Percentiles rank a stretch among this genome's conserved stretches.
Conservation (phyloP, 2,797 vertebrate genomes). For the Chanos chanos region DNA sequence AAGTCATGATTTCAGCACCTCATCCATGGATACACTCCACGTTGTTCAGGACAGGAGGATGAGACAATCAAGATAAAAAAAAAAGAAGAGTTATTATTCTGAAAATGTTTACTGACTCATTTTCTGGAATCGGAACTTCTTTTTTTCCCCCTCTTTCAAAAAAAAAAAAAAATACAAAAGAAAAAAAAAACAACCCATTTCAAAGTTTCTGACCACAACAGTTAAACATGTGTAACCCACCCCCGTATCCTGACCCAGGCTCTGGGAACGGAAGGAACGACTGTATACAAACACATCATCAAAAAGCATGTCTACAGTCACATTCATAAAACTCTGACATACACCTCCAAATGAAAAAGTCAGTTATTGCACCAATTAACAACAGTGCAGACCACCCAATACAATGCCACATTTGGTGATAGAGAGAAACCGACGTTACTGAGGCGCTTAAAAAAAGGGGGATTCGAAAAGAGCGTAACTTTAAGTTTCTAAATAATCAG, state of each 20-base stretch:
- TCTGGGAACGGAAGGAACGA: slow-evolving; percentile 33
- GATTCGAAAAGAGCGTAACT: too few relatives aligned
- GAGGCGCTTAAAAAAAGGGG: too few relatives aligned
- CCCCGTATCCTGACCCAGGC: slow-evolving; percentile 32
- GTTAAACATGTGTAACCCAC: slow-evolving; percentile 42
- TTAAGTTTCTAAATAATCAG: too few relatives aligned
- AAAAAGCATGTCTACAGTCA: not conserved
- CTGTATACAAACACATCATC: slow-evolving; percentile 20
- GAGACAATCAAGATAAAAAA: not conserved
- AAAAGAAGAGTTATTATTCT: slow-evolving; percentile 17
- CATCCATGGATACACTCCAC: too few relatives aligned
- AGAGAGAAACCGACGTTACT: too few relatives aligned
- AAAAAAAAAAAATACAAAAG: too few relatives aligned
- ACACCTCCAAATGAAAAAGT: not conserved
- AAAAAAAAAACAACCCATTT: too few relatives aligned
- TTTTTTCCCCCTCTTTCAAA: slow-evolving; percentile 34
- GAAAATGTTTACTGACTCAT: slow-evolving; percentile 15
- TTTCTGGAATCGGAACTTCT: slow-evolving; percentile 19
- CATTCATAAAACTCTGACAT: slow-evolving; percentile 10
- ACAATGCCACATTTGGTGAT: too few relatives aligned
- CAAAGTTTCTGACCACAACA: slow-evolving; percentile 37
- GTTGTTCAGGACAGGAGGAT: too few relatives aligned
- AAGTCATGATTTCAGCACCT: too few relatives aligned
- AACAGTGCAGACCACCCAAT: too few relatives aligned
- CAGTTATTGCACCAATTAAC: too few relatives aligned